These are phyloP conservation scores for Andrena bicolor DNA, from an alignment of 2,888 invertebrate genomes.

Conservation along the genomic window DNA sequence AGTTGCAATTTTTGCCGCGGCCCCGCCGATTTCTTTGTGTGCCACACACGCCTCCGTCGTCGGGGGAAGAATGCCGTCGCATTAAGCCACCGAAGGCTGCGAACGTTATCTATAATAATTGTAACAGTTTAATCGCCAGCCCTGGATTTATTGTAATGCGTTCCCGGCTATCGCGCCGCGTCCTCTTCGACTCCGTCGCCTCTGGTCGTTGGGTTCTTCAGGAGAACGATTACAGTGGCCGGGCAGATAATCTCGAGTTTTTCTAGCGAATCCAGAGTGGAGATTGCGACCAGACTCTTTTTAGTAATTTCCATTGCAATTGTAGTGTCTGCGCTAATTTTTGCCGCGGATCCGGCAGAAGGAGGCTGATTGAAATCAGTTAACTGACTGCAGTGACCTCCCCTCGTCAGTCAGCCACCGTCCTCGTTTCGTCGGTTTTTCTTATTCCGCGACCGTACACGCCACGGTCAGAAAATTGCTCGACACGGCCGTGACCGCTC, in stretches of 20 bases:
- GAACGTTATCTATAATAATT: constrained; percentile 50
- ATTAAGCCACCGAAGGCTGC: constrained; percentile 6
- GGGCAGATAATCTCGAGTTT: too few relatives aligned
- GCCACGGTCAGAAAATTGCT: constrained; percentile 44
- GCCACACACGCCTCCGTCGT: background rate
- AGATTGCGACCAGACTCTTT: too few relatives aligned
- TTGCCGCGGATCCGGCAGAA: too few relatives aligned
- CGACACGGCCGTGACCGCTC: constrained; percentile 46
- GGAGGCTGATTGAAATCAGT: too few relatives aligned
- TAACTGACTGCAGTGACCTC: too few relatives aligned
- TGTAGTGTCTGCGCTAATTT: too few relatives aligned
- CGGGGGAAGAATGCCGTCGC: constrained; percentile 32
- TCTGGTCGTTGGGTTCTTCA: background rate
- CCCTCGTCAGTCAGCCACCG: background rate
- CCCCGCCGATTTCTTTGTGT: constrained; percentile 16
- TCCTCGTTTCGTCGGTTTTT: background rate
- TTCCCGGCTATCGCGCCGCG: constrained; percentile 7
- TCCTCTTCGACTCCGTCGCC: background rate
- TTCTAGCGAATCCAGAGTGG: too few relatives aligned
- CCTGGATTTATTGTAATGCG: constrained; percentile 35
- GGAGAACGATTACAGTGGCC: too few relatives aligned
- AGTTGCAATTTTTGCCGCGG: constrained; percentile 42
- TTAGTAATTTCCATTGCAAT: too few relatives aligned
- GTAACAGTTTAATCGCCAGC: constrained; percentile 44
- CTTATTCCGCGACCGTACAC: constrained; percentile 31